A percentile compares a stretch with the other conserved stretches of the same genome.
These are phyloP conservation scores for Lacerta viridis DNA, from an alignment of 2,797 vertebrate species.

Conservation along the genomic window DNA sequence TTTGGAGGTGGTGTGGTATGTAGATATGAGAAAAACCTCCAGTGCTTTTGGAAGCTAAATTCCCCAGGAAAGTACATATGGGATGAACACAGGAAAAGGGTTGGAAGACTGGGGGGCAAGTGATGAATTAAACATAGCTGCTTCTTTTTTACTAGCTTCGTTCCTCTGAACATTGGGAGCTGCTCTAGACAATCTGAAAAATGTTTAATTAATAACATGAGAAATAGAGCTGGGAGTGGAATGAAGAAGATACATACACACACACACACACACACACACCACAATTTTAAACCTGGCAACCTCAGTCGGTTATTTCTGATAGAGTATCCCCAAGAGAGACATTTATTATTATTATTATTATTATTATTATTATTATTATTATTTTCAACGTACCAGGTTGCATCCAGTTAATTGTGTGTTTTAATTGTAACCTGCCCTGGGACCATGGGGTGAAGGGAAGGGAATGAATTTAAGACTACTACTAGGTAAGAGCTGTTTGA, in stretches of 20 bases:
- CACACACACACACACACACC: no score
- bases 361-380: no score
- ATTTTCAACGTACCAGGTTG: no score
- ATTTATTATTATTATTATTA: no score
- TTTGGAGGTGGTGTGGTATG: neutral
- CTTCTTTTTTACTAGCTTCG: neutral
- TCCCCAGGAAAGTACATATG: conserved; percentile 63
- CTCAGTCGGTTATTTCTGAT: neutral
- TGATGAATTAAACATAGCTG: conserved; percentile 71
- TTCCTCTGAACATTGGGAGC: conserved; percentile 57
- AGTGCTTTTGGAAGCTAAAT: conserved; percentile 46
- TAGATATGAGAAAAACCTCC: neutral
- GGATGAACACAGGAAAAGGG: conserved; percentile 38
- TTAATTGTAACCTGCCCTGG: no score
- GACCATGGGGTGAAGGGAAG: no score
- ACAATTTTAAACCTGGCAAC: conserved; percentile 13
- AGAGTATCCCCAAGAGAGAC: neutral
- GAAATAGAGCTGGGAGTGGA: conserved; percentile 34
- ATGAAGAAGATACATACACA: conserved; percentile 49
- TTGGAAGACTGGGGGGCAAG: conserved; percentile 13
- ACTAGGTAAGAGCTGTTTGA: no score
- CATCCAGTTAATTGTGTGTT: no score
- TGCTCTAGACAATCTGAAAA: conserved; percentile 59
- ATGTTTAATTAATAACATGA: conserved; percentile 69
- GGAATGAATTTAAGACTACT: no score